Conservation (phyloP, 2,797 vertebrate species). For the Anolis apletophallus region DNA sequence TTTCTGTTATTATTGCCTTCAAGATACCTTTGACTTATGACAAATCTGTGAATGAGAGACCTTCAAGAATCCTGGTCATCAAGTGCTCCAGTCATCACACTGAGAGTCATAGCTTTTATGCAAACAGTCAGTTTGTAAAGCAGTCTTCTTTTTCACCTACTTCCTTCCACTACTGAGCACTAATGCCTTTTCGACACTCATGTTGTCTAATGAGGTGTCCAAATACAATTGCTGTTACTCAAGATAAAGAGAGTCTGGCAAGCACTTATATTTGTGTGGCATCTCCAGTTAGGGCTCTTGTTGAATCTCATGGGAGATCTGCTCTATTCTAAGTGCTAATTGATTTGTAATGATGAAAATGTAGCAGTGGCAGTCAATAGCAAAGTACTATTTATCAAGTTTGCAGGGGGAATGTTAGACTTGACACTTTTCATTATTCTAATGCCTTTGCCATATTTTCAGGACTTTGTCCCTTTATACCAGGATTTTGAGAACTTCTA, state of each 20-base stretch:
- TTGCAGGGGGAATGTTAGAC: neutral
- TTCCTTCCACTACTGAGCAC: too few species aligned
- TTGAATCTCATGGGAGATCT: neutral
- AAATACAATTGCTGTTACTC: neutral
- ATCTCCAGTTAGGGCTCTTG: neutral
- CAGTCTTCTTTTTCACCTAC: too few species aligned
- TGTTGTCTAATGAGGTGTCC: too few species aligned
- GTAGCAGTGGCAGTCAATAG: neutral
- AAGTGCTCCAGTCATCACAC: too few species aligned
- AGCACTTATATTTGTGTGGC: neutral
- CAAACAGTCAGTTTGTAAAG: too few species aligned
- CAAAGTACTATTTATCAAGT: neutral
- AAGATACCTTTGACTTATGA: too few species aligned
- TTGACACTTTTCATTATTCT: conserved; percentile 38
- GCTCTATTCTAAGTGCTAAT: neutral
- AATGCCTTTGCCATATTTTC: conserved; percentile 59
- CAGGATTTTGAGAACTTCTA: conserved; percentile 99
- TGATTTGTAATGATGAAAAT: neutral
- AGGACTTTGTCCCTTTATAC: conserved; percentile 97
- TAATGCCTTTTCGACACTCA: too few species aligned
- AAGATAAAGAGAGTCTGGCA: neutral
- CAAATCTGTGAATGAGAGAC: too few species aligned
- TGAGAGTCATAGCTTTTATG: too few species aligned
- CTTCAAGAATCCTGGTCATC: too few species aligned
- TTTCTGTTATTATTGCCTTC: too few species aligned